Evolutionary conservation across 2,888 invertebrate genomes (phyloP).

Genomic region (Hirtodrosophila cameraria): DNA sequence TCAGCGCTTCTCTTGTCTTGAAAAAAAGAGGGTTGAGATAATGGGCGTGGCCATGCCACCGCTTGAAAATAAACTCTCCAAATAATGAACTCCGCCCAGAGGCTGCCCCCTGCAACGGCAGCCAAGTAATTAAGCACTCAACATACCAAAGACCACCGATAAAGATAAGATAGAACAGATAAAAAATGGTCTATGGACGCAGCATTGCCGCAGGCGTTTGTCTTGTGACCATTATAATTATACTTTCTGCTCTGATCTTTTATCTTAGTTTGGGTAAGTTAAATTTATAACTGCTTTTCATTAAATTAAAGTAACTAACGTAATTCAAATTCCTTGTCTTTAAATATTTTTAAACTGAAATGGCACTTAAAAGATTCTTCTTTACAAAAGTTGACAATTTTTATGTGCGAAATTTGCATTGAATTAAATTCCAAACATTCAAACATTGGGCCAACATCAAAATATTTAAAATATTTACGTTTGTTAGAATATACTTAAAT

Average conservation of each 20-base stretch:
- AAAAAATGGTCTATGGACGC: slow-evolving; percentile 81
- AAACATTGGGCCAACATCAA: no score
- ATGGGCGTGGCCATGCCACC: slow-evolving; percentile 29
- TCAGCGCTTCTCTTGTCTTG: slow-evolving; percentile 6
- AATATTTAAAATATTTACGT: no score
- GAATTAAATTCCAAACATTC: no score
- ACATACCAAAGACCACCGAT: slow-evolving; percentile 35
- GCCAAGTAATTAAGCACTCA: slow-evolving; percentile 55
- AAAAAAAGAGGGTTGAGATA: no score
- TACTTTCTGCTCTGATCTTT: slow-evolving; percentile 81
- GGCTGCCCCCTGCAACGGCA: slow-evolving; percentile 29
- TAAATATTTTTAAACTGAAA: no score
- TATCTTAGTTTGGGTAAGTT: slow-evolving; percentile 83
- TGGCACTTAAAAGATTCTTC: no score
- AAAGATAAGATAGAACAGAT: slow-evolving; percentile 30
- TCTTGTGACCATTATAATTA: slow-evolving; percentile 77
- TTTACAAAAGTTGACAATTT: no score
- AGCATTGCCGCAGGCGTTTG: slow-evolving; percentile 82
- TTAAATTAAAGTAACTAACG: no score
- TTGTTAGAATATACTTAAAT: no score
- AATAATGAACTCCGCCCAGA: slow-evolving; percentile 64
- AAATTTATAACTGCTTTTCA: neutral
- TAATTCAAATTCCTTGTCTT: no score
- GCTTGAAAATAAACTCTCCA: slow-evolving; percentile 12
- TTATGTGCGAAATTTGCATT: no score